Evolutionary conservation across 2,797 vertebrate genomes (phyloP), one percentile per base, ranked within the genome.

Genomic region (Lutjanus campechanus): DNA sequence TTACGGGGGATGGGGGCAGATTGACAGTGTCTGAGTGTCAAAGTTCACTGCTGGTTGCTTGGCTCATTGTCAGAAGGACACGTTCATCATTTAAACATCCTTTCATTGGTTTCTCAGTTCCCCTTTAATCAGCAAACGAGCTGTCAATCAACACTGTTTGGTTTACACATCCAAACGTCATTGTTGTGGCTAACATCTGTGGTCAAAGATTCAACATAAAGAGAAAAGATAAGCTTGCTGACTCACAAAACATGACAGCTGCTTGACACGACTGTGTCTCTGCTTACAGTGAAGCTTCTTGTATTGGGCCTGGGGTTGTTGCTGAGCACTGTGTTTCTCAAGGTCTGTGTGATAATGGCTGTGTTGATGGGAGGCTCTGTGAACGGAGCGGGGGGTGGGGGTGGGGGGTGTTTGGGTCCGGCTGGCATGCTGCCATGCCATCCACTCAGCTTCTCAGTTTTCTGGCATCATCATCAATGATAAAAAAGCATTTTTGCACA

Each of bases 41-140:
- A 83, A 76, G 81, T 43, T 91, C 86, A 74, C 70, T 0, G 41
- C 47, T 74, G 82, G 76, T 55, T 56, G 59, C 50, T 16, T 16
- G 55, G 47, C 43, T 7, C 15, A 1, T 56, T 58, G 54, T 64
- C 58, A 67, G 29, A 8, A 11, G 12, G 60, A 55, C 15, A 0
- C 2, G 2, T 40, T 29, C 11, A 69, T 0, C 46, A 17, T 44
- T 9, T 16, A 13, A 4, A 11, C 49, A 53, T 62, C 2, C 54
- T 71, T 78, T 72, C 53, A 55, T 71, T 64, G 41, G 4, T 11
- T 29, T 16, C n/a, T 29, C 65, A 0, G 53, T 61, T 65, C 67
- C 71, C 54, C 17, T 65, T 77, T 63, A 36, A 77, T 66, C 72
- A 75, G 13, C 19, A 51, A 29, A 85, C 79, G 60, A 69, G 62